Evolutionary conservation across 2,797 vertebrate genomes (phyloP).

Genomic region (Poecilia wingei): DNA sequence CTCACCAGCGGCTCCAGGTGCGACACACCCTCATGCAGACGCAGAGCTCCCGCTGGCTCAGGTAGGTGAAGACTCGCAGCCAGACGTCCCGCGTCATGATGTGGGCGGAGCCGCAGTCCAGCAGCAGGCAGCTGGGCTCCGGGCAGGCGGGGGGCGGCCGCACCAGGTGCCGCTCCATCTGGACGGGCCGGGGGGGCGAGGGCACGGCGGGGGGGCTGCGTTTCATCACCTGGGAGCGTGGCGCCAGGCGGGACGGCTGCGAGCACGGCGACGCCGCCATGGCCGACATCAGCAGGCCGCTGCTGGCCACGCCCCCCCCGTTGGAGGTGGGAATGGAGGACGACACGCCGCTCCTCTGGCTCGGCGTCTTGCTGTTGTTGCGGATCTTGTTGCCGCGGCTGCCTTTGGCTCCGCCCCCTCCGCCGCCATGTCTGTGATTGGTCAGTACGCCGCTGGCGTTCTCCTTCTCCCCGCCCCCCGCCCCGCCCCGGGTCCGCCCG

Average conservation of each 20-base stretch:
- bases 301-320: slow-evolving; percentile 58
- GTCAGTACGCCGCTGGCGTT: slow-evolving; percentile 65
- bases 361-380: slow-evolving; percentile 64
- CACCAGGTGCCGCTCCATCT: slow-evolving; percentile 91
- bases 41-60: slow-evolving; percentile 89
- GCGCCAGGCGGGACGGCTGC: slow-evolving; percentile 74
- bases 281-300: slow-evolving; percentile 58
- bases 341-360: slow-evolving; percentile 47
- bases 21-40: slow-evolving; percentile 94
- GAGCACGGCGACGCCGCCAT: slow-evolving; percentile 74
- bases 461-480: slow-evolving; percentile 78
- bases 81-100: slow-evolving; percentile 88
- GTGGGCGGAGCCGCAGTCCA: slow-evolving; percentile 88
- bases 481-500: slow-evolving; percentile 76
- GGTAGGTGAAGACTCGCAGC: slow-evolving; percentile 89
- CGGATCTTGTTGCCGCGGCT: slow-evolving; percentile 73
- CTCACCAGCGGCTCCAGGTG: slow-evolving; percentile 92
- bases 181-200: slow-evolving; percentile 86
- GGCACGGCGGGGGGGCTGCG: slow-evolving; percentile 86
- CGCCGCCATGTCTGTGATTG: slow-evolving; percentile 77
- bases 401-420: slow-evolving; percentile 63
- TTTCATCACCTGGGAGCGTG: slow-evolving; percentile 83
- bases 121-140: slow-evolving; percentile 88
- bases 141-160: slow-evolving; percentile 90
- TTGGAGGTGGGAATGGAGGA: slow-evolving; percentile 69